Conservation (phyloP, 2,797 vertebrate species). For the Lepilemur septentrionalis region DNA sequence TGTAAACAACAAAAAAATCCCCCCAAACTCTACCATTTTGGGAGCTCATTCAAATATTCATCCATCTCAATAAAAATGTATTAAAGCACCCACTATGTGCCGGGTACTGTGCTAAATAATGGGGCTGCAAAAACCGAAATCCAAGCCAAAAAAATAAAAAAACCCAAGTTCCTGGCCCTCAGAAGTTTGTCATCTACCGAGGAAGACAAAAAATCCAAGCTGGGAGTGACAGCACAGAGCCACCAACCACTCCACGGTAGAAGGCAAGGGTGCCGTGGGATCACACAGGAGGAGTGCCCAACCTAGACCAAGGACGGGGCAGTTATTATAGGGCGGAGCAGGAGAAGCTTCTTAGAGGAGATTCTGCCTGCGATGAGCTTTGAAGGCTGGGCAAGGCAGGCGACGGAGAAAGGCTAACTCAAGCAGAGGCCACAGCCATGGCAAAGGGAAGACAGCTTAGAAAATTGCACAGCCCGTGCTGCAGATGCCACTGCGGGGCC, state of each 20-base stretch:
- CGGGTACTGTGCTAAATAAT: background rate
- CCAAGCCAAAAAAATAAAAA: background rate
- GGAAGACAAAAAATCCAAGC: background rate
- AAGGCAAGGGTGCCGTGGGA: background rate
- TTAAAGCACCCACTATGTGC: background rate
- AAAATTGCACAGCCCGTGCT: background rate
- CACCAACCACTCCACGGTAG: rapidly evolving
- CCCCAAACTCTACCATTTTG: background rate
- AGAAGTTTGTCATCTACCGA: background rate
- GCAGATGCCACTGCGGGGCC: background rate
- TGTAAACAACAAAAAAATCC: conserved; percentile 74
- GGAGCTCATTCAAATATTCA: background rate
- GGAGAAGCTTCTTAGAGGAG: background rate
- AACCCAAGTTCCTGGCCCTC: background rate
- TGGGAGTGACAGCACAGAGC: background rate
- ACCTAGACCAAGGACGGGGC: background rate
- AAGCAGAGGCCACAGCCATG: background rate
- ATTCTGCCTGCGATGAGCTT: background rate
- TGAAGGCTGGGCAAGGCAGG: background rate
- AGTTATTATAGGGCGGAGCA: background rate
- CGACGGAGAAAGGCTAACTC: background rate
- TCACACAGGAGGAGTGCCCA: background rate
- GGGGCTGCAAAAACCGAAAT: background rate
- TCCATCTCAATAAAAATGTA: background rate
- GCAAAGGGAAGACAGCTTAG: background rate